phyloP scores from a whole-genome alignment of 2,888 invertebrate genomes.

The Steinernema hermaphroditum region DNA sequence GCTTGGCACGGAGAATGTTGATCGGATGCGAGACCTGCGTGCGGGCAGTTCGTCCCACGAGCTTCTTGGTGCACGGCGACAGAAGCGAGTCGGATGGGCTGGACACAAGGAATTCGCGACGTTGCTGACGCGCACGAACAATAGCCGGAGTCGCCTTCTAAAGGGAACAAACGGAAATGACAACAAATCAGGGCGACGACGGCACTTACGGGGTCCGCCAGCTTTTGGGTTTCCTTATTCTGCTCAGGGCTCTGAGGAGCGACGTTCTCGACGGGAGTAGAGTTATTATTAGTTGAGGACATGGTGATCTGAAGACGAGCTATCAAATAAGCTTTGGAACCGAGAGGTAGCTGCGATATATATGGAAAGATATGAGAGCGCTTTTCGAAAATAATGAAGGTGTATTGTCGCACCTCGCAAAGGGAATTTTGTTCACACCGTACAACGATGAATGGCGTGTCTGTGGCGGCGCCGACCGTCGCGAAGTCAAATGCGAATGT shows the following conservation, averaged over 20 bases:
- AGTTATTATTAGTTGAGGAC: background rate
- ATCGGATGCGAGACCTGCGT: constrained; percentile 6
- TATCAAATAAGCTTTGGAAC: no score
- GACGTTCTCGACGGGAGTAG: constrained; percentile 8
- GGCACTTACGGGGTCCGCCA: background rate
- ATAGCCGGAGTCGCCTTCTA: constrained; percentile 20
- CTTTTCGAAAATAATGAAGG: no score
- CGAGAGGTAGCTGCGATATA: no score
- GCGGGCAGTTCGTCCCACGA: constrained; percentile 4
- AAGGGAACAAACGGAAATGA: background rate
- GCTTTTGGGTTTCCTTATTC: background rate
- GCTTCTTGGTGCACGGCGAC: constrained; percentile 25
- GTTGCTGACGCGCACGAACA: constrained; percentile 20
- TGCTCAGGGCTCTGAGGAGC: constrained; percentile 13
- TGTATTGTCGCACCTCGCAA: no score
- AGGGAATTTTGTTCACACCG: no score
- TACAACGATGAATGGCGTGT: background rate
- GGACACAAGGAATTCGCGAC: constrained; percentile 18
- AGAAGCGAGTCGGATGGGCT: constrained; percentile 4
- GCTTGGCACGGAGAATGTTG: constrained; percentile 26
- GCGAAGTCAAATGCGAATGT: constrained; percentile 9
- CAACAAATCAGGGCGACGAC: background rate
- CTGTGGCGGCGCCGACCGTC: background rate
- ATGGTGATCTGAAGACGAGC: background rate
- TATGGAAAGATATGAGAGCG: no score